Evolutionary conservation across 2,888 invertebrate species (phyloP), one percentile per base, ranked within the genome.

Genomic region (Dione juno): DNA sequence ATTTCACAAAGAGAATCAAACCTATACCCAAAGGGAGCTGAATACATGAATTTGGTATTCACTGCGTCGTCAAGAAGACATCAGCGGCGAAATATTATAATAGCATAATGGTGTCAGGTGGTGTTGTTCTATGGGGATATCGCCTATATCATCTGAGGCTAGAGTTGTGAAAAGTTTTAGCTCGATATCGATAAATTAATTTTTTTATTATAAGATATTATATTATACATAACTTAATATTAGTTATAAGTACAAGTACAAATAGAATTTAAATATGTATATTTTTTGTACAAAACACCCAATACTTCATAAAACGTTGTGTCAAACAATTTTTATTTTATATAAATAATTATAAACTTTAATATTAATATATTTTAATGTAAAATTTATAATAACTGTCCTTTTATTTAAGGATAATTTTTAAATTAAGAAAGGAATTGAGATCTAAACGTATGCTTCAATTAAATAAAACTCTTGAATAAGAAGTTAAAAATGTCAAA

Each of bases 31-130:
- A 84, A 74, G 78, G 80, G 80, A 79, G 77, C 78, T 76, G 78
- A 74, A 77, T 77, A 78, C 78, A 82, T 79, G 86, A 82, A 87
- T 91, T 93, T 90, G 72, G 93, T 92, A 93, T 93, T 93, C 93
- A 91, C 89, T 88, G 88, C 90, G 85, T 89, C 90, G 88, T 89
- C 91, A 91, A 91, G 89, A 90, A 89, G 86, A 88, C 90, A 92
- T 90, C 93, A 92, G 88, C 79, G 87, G 87, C 90, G 86, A 92
- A 91, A 93, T 92, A 93, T 93, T 93, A 91, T 93, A 93, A 92
- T 91, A 88, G 90, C 87, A 83, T 90, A 90, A 93, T 90, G 91
- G 90, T 88, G 88, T 90, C 92, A 92, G 92, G 91, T 93, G 92
- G 82, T 84, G 85, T 87, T 88, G 86, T 88, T 86, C 82, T 82